These are phyloP conservation scores for Brienomyrus longianalis DNA, from an alignment of 2,113 vertebrate species.

Conservation along the genomic window DNA sequence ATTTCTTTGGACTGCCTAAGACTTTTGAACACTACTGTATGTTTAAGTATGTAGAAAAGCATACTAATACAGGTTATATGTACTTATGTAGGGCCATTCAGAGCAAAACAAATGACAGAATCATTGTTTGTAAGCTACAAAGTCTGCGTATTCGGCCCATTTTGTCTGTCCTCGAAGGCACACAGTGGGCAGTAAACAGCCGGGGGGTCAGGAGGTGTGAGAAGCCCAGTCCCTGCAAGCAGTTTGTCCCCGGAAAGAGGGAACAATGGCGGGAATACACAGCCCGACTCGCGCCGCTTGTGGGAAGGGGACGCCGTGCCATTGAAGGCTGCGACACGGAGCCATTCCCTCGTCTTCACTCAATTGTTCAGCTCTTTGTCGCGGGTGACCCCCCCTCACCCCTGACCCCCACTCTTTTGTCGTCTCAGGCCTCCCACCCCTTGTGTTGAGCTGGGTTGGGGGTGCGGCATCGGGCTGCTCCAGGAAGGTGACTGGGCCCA, in stretches of 20 bases:
- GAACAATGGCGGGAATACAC: neutral
- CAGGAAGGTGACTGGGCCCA: constrained; percentile 11
- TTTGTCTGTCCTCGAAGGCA: neutral
- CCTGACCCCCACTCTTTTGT: constrained; percentile 1
- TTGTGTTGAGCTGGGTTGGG: neutral
- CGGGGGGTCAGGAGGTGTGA: neutral
- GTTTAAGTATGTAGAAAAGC: neutral
- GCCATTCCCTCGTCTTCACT: neutral
- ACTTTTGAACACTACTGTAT: neutral
- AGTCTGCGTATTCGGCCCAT: neutral
- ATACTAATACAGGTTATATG: neutral
- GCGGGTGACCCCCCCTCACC: neutral
- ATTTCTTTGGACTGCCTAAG: too few relatives aligned
- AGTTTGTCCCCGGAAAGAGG: neutral
- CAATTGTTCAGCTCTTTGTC: constrained; percentile 11
- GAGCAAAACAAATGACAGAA: neutral
- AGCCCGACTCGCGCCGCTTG: neutral
- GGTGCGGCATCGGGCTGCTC: neutral
- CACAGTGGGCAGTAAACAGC: neutral
- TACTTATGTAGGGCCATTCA: neutral
- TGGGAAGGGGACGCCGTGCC: neutral
- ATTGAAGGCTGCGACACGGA: neutral
- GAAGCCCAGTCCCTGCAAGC: neutral
- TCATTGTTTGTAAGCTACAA: neutral
- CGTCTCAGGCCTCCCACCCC: neutral